Conservation (phyloP, 2,888 invertebrate genomes). For the Coecobrya sp. region DNA sequence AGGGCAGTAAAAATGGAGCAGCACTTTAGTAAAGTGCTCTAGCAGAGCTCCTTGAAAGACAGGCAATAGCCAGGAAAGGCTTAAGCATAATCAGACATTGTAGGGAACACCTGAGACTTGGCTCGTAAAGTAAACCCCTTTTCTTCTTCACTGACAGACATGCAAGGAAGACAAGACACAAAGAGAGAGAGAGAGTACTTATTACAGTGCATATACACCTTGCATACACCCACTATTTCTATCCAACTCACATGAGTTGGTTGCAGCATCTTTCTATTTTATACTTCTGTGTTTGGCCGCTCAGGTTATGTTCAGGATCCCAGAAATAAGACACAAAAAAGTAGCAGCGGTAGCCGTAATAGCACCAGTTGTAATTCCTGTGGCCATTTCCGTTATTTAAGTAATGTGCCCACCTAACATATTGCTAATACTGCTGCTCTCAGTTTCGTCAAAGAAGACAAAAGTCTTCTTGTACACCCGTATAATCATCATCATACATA, state of each 20-base stretch:
- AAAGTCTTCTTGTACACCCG: conserved; percentile 26
- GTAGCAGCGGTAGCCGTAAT: background rate
- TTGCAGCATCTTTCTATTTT: background rate
- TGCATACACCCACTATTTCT: background rate
- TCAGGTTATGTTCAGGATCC: conserved; percentile 19
- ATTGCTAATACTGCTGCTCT: conserved; percentile 48
- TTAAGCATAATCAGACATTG: conserved; percentile 80
- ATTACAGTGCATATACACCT: conserved; percentile 50
- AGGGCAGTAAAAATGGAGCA: conserved; percentile 74
- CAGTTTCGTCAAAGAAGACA: conserved; percentile 64
- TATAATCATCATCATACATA: conserved; percentile 33
- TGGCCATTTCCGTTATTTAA: conserved; percentile 80
- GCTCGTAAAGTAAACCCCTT: conserved; percentile 80
- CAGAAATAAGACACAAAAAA: conserved; percentile 31
- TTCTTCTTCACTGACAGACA: conserved; percentile 77
- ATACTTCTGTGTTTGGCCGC: conserved; percentile 30
- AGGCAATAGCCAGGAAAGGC: conserved; percentile 76
- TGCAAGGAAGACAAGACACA: conserved; percentile 76
- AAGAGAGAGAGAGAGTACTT: conserved; percentile 58
- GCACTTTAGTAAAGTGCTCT: conserved; percentile 78
- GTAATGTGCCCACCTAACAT: conserved; percentile 75
- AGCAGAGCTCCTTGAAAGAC: conserved; percentile 74
- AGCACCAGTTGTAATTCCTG: conserved; percentile 75
- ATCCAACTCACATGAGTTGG: background rate
- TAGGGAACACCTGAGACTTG: conserved; percentile 80